Evolutionary conservation across 1,140 invertebrate species (phyloP), one percentile per base, ranked within the genome.

Genomic region (Akabosia matsudoensis): DNA sequence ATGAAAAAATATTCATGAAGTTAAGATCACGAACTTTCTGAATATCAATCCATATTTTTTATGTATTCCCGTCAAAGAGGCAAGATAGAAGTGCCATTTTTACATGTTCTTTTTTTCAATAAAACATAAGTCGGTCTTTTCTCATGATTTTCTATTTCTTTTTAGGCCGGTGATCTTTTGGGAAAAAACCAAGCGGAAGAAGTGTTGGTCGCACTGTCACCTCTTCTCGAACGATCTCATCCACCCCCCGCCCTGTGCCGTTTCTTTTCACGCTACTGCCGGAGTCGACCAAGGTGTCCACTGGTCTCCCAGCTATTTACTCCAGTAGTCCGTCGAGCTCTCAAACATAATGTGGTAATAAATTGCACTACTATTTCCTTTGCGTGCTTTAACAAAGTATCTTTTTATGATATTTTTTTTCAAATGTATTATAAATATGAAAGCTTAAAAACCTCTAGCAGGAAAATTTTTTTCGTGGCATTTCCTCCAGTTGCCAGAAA

Each of bases 321-420:
- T 14, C 91, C 92, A 13, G 90, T 93, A 18, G 91, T 93, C 33
- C 90, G 92, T 30, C 87, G 92, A 56, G 93, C 93, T 79, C 87
- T 95, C 52, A 95, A 93, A 84, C 91, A 93, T 82, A 94, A 92
- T 82, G 92, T 93, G 83, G 89, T 89, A 83, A 87, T 77, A 80
- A 80, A 79, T 79, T 75, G 54, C 78, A 77, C 71, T 67, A 78
- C 56, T 78, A 70, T 78, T 76, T 33, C 70, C 54, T 51, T 67
- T 30, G 37, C 28, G 22, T 24, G 61, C 22, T 61, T 24, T 14
- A 61, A n/a, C 10, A n/a, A n/a, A n/a, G n/a, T n/a, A n/a, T n/a
- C n/a, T n/a, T n/a, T n/a, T n/a, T n/a, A n/a, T n/a, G n/a, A 86
- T 84, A 52, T 4, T 54, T 22, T 74, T 13, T 71, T 70, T n/a